Evolutionary conservation across 1,140 invertebrate species (phyloP), one percentile per base, ranked within the genome.

Genomic region (Listronotus oregonensis): DNA sequence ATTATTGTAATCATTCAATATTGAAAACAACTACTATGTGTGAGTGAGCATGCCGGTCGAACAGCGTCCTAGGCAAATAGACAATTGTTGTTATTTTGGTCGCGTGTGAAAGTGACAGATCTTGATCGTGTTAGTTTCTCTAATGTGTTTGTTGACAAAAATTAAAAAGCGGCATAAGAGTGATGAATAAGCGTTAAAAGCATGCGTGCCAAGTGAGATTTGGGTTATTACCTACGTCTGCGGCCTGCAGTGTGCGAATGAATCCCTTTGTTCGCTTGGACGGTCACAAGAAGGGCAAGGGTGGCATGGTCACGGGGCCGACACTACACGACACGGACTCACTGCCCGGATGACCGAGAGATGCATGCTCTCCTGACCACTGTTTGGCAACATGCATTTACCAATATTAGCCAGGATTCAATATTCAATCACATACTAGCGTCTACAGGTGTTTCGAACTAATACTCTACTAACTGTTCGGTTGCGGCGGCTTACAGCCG

Each of bases 361-460:
- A 69, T 65, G 66, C 70, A 67, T 71, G 67, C 46, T 67, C 67
- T 72, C 70, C 57, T 64, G 64, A 72, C 62, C 68, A 69, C 60
- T 67, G 56, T 65, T 66, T 69, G 68, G 61, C 65, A 73, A 72
- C 66, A 70, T 74, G 60, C 68, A 67, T 67, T 59, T 40, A 46
- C 42, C 60, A 66, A 34, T 69, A 61, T 61, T 66, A 66, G 52
- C 52, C 64, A 66, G 54, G 58, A 67, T 66, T 70, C 67, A 68
- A 69, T 69, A 65, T 77, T 74, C 66, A 78, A 75, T 77, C 74
- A 76, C 76, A 78, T 78, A 72, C 73, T 77, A 77, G 68, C 76
- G 74, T 77, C 74, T 78, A 78, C 76, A 78, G 75, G 76, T 78
- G 76, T 77, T 77, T 78, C 74, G 73, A 75, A 78, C 76, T 78